Percentiles rank a stretch among this genome's conserved stretches.
phyloP scores from a whole-genome alignment of 2,113 vertebrate species.

The Silurus glanis region DNA sequence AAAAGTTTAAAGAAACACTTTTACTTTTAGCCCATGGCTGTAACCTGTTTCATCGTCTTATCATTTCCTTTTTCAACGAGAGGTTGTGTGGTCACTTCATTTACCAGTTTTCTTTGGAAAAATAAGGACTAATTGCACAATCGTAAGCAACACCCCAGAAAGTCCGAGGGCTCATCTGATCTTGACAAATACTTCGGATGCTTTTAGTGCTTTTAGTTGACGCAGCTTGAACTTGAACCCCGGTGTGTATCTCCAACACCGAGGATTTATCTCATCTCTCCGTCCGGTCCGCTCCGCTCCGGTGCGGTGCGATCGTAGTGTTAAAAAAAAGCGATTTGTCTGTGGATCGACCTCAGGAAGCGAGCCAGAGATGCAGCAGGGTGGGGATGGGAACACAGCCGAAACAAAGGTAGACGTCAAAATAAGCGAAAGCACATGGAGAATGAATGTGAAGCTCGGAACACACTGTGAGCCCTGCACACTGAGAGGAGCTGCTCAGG shows the following conservation, averaged over 20 bases:
- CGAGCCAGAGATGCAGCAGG: not conserved
- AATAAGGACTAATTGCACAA: too few species aligned
- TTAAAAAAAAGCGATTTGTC: not conserved
- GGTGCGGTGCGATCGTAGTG: not conserved
- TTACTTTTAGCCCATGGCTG: not conserved
- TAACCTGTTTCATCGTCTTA: not conserved
- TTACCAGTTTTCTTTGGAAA: too few species aligned
- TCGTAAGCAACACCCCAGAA: too few species aligned
- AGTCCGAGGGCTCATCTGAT: too few species aligned
- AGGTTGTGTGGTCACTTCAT: too few species aligned
- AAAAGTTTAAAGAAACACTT: too few species aligned
- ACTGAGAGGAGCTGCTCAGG: not conserved
- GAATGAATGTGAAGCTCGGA: not conserved
- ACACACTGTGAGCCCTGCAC: not conserved
- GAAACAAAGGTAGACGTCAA: not conserved
- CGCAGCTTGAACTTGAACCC: not conserved
- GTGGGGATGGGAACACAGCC: not conserved
- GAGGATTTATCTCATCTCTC: not conserved
- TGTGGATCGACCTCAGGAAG: not conserved
- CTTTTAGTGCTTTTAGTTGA: not conserved
- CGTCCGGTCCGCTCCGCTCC: too few species aligned
- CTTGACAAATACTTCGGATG: not conserved
- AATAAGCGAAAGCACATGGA: not conserved
- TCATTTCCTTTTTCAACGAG: too few species aligned
- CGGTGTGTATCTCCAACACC: not conserved